Evolutionary conservation across 2,797 vertebrate species (phyloP).

Genomic region (Limnodromus scolopaceus): DNA sequence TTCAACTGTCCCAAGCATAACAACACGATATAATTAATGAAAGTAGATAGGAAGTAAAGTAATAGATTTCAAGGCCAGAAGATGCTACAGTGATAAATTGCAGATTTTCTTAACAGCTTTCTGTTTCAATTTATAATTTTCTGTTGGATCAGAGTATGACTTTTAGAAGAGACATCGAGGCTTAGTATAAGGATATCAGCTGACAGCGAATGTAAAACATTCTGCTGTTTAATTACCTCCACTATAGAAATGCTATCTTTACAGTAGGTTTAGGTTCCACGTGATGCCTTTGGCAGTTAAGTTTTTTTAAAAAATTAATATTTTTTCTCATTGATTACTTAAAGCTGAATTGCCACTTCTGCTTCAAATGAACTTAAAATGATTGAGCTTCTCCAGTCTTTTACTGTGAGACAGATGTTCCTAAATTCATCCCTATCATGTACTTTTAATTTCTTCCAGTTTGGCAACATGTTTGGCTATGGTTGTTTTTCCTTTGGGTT

Average conservation of each 20-base stretch:
- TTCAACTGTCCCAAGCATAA: not conserved
- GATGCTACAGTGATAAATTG: not conserved
- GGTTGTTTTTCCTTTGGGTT: no score
- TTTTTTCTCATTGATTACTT: not conserved
- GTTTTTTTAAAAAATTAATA: not conserved
- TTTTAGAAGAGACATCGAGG: not conserved
- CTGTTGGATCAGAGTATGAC: not conserved
- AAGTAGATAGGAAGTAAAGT: not conserved
- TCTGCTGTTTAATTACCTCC: not conserved
- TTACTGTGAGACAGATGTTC: not conserved
- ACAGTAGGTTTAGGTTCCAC: not conserved
- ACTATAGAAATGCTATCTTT: not conserved
- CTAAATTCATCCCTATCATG: fast-evolving
- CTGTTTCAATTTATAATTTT: not conserved
- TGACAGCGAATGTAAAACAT: not conserved
- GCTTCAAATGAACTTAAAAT: not conserved
- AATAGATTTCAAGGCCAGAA: not conserved
- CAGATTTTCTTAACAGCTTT: not conserved
- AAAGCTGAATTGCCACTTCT: not conserved
- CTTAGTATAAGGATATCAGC: not conserved
- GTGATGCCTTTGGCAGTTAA: not conserved
- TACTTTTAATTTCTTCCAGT: not conserved
- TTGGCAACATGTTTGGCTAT: not conserved
- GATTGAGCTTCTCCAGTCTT: not conserved
- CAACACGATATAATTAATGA: not conserved